Evolutionary conservation across 2,113 vertebrate genomes (phyloP), one percentile per base, ranked within the genome.

Genomic region (Caloenas nicobarica): DNA sequence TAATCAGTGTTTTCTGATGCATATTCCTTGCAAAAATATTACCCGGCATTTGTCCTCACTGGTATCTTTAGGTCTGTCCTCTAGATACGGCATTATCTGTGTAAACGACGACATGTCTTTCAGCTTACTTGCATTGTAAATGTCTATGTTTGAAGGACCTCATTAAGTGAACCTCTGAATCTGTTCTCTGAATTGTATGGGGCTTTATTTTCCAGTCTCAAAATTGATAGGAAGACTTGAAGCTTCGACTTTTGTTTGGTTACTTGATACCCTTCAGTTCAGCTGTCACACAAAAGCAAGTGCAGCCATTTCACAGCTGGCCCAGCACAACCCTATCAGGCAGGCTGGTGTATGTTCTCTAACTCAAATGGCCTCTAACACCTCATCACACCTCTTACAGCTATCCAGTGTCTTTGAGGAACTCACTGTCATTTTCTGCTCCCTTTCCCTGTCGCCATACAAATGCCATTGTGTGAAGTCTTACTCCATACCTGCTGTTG

Each of bases 131-230:
- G 25, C 6, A 14, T 26, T 82, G 83, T 13, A 72, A 76, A 64
- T 58, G 17, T 65, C 23, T 85, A 15, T 8, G 3, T 91, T 68
- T 70, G 74, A 88, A 88, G 46, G 22, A 77, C 25, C 8, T 85
- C 9, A 28, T 50, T 91, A 70, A 72, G 8, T 16, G 13, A 64
- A 14, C 71, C 24, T 82, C 46, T 72, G 25, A 70, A 69, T 29
- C 42, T 38, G 31, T 84, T 73, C n/a, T 74, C 5, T 69, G 74
- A 68, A 65, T 57, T 56, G 14, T 77, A 22, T n/a, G 4, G 10
- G 53, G 40, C 51, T 88, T 95, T 60, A n/a, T 53, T 42, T 83
- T 81, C 46, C 15, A 44, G 24, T 88, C 46, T 95, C 68, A 69
- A 62, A 69, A 87, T 2, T 71, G 48, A 64, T 18, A 54, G 29